A percentile compares a stretch with the other conserved stretches of the same genome.
phyloP scores from a whole-genome alignment of 2,113 vertebrate species.

The Rhinogobius similis region DNA sequence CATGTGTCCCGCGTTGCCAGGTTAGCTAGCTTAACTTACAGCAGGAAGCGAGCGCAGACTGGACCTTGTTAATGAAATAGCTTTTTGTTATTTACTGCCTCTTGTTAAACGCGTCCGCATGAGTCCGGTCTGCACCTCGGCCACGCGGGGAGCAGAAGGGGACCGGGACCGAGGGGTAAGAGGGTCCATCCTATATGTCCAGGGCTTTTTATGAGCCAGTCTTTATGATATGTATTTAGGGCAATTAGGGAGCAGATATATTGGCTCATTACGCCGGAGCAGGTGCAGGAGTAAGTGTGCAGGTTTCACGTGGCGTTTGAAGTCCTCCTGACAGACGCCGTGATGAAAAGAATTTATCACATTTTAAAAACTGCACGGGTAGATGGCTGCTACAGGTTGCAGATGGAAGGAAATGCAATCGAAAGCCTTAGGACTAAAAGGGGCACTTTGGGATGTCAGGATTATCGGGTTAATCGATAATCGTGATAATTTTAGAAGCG shows the following conservation, averaged over 20 bases:
- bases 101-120: conserved; percentile 65
- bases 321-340: conserved; percentile 27
- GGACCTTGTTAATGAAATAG: conserved; percentile 69
- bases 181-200: not conserved
- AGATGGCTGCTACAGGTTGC: conserved; percentile 29
- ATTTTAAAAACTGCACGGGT: conserved; percentile 15
- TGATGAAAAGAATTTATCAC: conserved; percentile 23
- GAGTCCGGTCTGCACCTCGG: conserved; percentile 22
- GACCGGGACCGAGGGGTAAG: not conserved
- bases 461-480: no score
- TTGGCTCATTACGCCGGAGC: conserved; percentile 81
- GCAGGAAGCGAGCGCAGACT: conserved; percentile 61
- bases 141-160: not conserved
- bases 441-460: no score
- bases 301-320: conserved; percentile 53
- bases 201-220: conserved; percentile 65
- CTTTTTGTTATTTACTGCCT: conserved; percentile 72
- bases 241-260: conserved; percentile 85
- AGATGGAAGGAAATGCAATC: conserved; percentile 22
- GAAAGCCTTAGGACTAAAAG: not conserved
- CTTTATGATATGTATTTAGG: conserved; percentile 85
- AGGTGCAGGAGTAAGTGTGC: conserved; percentile 78
- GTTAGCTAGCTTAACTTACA: conserved; percentile 46
- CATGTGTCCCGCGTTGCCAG: not conserved
- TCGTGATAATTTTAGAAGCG: no score